phyloP scores from a whole-genome alignment of 2,113 vertebrate species.

The Pycnonotus jocosus region DNA sequence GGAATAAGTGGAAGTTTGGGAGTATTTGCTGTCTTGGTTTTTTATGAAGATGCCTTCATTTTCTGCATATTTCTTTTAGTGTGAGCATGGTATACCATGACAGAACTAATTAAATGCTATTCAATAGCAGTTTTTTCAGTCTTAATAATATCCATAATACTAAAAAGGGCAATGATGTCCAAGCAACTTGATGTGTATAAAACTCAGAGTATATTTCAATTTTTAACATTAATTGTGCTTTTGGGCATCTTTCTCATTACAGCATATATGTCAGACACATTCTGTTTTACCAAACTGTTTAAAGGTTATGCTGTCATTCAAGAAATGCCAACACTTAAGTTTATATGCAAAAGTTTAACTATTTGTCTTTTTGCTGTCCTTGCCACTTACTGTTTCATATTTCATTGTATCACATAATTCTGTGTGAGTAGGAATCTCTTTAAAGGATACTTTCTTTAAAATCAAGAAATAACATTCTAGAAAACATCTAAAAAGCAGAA shows the following conservation, averaged over 20 bases:
- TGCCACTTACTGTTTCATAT: not conserved
- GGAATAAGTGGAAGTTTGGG: not conserved
- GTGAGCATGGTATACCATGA: not conserved
- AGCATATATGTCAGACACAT: not conserved
- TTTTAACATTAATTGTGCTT: conserved; percentile 1
- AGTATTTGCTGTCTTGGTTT: not conserved
- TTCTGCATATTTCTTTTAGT: not conserved
- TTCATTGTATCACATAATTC: not conserved
- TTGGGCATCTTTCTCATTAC: not conserved
- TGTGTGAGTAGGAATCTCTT: not conserved
- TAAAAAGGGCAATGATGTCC: not conserved
- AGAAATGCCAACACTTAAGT: conserved; percentile 13
- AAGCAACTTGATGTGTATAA: not conserved
- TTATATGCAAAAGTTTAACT: not conserved
- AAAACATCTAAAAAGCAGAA: not conserved
- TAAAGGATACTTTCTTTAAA: not conserved
- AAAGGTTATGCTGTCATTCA: conserved; percentile 37
- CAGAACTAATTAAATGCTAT: not conserved
- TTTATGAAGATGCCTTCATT: not conserved
- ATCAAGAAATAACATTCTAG: not conserved
- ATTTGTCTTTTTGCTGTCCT: not conserved
- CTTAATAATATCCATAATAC: not conserved
- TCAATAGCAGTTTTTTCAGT: not conserved
- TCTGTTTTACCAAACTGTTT: conserved; percentile 2
- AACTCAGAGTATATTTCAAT: not conserved